Conservation (phyloP, 2,888 invertebrate species). For the Chromoteleia sp. region DNA sequence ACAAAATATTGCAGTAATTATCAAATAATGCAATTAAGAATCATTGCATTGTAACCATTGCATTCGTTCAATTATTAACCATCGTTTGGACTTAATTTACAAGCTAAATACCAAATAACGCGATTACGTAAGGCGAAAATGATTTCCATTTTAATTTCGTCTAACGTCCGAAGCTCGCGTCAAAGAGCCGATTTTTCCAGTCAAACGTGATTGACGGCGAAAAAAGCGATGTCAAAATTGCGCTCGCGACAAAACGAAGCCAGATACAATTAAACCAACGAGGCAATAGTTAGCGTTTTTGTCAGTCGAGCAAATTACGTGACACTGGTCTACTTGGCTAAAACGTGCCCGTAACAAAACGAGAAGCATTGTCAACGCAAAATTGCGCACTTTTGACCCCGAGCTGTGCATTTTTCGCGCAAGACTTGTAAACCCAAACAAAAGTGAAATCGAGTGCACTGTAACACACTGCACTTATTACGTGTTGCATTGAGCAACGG, state of each 20-base stretch:
- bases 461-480: conserved; percentile 61
- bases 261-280: conserved; percentile 7
- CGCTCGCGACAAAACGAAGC: neutral
- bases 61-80: conserved; percentile 14
- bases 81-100: conserved; percentile 39
- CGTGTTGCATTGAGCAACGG: conserved; percentile 52
- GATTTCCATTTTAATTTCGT: conserved; percentile 44
- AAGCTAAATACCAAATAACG: conserved; percentile 43
- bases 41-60: conserved; percentile 40
- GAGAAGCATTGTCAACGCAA: conserved; percentile 24
- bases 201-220: conserved; percentile 9
- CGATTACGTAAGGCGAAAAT: conserved; percentile 22
- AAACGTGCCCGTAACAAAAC: conserved; percentile 7
- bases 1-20: conserved; percentile 54
- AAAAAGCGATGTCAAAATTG: neutral
- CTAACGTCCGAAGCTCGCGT: conserved; percentile 5
- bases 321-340: neutral
- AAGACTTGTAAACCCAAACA: conserved; percentile 24
- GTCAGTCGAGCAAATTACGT: conserved; percentile 14
- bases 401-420: conserved; percentile 18
- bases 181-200: neutral
- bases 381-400: conserved; percentile 26
- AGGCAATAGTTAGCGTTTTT: conserved; percentile 32
- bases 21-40: conserved; percentile 49
- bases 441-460: conserved; percentile 69